Conservation (phyloP, 2,113 vertebrate species). For the Tor tambroides region DNA sequence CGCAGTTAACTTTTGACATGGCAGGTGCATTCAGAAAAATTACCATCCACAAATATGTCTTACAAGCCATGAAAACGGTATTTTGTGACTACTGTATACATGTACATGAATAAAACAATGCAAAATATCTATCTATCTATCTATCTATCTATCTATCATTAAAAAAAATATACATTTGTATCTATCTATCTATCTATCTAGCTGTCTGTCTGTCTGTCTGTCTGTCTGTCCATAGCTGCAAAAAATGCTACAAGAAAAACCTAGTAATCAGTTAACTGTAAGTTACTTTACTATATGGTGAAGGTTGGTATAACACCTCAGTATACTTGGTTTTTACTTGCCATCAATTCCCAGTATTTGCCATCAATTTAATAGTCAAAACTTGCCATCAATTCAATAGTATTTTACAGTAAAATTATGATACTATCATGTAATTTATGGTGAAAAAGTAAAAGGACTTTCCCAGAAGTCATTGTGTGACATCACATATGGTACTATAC, state of each 20-base stretch:
- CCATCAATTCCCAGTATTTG: too few species aligned
- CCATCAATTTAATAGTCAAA: too few species aligned
- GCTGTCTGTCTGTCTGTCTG: too few species aligned
- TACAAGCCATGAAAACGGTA: not conserved
- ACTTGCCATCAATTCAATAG: too few species aligned
- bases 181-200: not conserved
- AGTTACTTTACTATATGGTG: too few species aligned
- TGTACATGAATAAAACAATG: not conserved
- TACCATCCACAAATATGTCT: not conserved
- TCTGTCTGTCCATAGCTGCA: not conserved
- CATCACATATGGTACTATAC: too few species aligned
- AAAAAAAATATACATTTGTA: not conserved
- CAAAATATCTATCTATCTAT: not conserved
- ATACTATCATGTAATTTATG: too few species aligned
- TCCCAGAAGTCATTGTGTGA: too few species aligned
- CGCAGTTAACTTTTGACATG: conserved; percentile 1
- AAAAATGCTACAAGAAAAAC: not conserved
- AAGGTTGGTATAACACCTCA: too few species aligned
- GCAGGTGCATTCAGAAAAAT: not conserved
- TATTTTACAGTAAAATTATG: not conserved
- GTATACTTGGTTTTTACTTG: not conserved
- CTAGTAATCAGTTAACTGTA: not conserved
- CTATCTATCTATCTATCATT: not conserved
- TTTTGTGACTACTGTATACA: not conserved
- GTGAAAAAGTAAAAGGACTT: too few species aligned